Conservation (phyloP, 2,113 vertebrate genomes). For the Mormoops blainvillei region DNA sequence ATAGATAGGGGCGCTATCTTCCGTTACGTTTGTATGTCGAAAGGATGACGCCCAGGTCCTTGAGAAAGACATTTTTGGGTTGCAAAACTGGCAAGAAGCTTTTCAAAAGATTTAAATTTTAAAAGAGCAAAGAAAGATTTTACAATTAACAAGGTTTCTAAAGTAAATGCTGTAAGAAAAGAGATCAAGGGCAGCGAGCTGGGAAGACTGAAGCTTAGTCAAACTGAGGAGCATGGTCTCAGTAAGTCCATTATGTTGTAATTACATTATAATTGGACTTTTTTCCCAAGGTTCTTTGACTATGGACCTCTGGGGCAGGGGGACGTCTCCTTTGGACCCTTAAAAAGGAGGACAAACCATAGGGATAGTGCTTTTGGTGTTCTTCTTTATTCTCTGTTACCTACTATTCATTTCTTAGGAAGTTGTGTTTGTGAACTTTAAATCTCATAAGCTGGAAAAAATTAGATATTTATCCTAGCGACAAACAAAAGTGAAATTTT, state of each 20-base stretch:
- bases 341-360: not conserved
- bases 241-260: not conserved
- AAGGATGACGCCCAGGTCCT: not conserved
- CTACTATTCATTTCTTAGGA: not conserved
- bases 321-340: not conserved
- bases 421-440: not conserved
- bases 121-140: slow-evolving; percentile 25
- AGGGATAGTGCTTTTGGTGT: not conserved
- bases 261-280: not conserved
- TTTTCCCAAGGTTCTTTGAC: not conserved
- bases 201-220: not conserved
- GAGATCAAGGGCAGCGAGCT: not conserved
- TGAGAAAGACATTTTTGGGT: not conserved
- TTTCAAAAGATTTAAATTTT: slow-evolving; percentile 44
- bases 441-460: not conserved
- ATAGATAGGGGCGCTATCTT: not conserved
- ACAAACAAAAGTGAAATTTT: not conserved
- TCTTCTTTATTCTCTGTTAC: not conserved
- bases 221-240: not conserved
- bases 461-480: slow-evolving; percentile 20
- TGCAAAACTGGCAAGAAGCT: not conserved
- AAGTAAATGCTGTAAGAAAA: not conserved
- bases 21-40: not conserved
- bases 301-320: not conserved
- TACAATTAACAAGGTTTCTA: slow-evolving; percentile 42